Base-by-base conservation (phyloP, 2,888 invertebrate species). In the Andrena dorsata region DNA sequence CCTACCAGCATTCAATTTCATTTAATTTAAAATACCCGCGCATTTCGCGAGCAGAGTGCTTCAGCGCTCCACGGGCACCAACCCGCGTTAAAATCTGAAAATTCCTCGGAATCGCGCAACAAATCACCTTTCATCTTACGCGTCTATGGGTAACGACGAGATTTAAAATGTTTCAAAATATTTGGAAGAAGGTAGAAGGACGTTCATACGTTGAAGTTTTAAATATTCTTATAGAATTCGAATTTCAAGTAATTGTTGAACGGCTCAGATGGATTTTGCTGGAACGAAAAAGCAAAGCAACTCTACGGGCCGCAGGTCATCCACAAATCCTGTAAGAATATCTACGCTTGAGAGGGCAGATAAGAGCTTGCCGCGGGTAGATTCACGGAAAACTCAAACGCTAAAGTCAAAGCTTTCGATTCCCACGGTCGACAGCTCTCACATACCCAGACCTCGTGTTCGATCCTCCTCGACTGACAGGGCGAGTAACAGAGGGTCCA, bases 371-470 rank as follows among this genome's bases (percentile, higher is more conserved):
- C 76, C 84, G 2, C 82, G 87, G 10, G 41, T 51, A 7, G 92
- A 92, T 51, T 65, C 81, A 0, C 87, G 85, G 75, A 88, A 77
- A 81, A 82, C 87, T 3, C 87, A 80, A 78, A 73, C 64, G 6
- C 2, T 56, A 8, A 91, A 90, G 66, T 32, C 82, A 0, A 91
- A 88, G 53, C 66, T 30, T n/a, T 70, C 78, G 28, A 63, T 78
- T 30, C 73, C 82, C 2, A 68, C 69, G 2, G 66, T 10, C 8
- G 91, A 90, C 7, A 84, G 47, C 65, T 90, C 92, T 56, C 89
- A 89, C 28, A 92, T 93, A 75, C 93, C 93, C 13, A 90, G 90
- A 56, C 88, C 90, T 7, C 84, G 90, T 68, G 82, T 90, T 20
- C 86, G 91, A 63, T 89, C 89, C 20, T 89, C 86, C 3, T 92